Evolutionary conservation across 2,113 vertebrate species (phyloP).

Genomic region (Eptesicus fuscus): DNA sequence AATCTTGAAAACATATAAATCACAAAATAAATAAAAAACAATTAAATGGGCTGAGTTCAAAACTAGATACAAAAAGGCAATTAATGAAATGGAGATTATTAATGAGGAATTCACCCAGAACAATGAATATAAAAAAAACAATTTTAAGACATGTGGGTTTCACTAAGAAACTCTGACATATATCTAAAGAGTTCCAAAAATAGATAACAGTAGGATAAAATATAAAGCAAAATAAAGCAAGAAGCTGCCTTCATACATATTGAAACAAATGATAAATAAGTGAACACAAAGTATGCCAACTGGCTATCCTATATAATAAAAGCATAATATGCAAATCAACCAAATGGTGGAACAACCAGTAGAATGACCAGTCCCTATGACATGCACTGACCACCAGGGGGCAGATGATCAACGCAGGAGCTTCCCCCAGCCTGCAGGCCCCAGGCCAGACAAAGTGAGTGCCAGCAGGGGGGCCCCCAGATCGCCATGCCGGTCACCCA

Average conservation of each 20-base stretch:
- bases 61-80: background rate
- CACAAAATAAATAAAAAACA: constrained; percentile 5
- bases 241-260: background rate
- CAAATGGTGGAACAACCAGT: too few species aligned
- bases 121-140: background rate
- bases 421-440: too few species aligned
- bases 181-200: background rate
- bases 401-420: too few species aligned
- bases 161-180: background rate
- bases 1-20: background rate
- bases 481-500: too few species aligned
- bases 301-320: background rate
- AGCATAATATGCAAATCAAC: too few species aligned
- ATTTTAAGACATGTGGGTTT: background rate
- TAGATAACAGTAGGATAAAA: background rate
- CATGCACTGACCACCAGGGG: too few species aligned
- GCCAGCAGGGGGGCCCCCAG: too few species aligned
- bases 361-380: too few species aligned
- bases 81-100: background rate
- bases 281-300: background rate
- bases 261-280: background rate
- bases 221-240: background rate
- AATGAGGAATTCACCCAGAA: background rate
- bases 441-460: too few species aligned
- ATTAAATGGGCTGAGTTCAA: background rate